Evolutionary conservation across 2,797 vertebrate genomes (phyloP).

Genomic region (Taenioides sp.): DNA sequence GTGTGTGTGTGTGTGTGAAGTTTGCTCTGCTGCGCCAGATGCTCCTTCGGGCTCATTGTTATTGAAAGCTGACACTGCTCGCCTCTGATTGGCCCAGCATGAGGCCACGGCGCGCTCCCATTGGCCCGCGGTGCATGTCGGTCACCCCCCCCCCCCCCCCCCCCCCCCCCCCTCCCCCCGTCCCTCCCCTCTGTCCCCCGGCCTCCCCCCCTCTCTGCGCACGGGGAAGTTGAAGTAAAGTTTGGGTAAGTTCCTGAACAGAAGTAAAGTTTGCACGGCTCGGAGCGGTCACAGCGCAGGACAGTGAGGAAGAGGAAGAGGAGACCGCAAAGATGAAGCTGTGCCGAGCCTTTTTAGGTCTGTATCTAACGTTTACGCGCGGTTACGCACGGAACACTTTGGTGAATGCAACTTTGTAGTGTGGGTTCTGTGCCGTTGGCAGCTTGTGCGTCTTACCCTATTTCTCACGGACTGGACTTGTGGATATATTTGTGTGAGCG

Average conservation of each 20-base stretch:
- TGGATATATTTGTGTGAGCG: too few species aligned
- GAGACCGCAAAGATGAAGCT: slow-evolving; percentile 85
- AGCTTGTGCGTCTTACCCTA: background rate
- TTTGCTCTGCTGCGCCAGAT: slow-evolving; percentile 58
- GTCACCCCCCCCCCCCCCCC: slow-evolving; percentile 30
- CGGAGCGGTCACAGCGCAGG: slow-evolving; percentile 55
- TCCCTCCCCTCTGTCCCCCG: slow-evolving; percentile 14
- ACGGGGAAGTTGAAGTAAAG: slow-evolving; percentile 82
- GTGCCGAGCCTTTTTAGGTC: slow-evolving; percentile 91
- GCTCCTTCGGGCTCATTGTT: slow-evolving; percentile 81
- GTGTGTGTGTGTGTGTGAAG: slow-evolving; percentile 46
- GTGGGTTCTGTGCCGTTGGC: slow-evolving; percentile 11
- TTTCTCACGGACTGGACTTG: background rate
- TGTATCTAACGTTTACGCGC: slow-evolving; percentile 64
- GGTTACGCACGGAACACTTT: background rate
- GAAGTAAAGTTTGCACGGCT: slow-evolving; percentile 73
- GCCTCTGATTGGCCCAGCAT: slow-evolving; percentile 77
- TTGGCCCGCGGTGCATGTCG: slow-evolving; percentile 72
- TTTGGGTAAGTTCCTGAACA: slow-evolving; percentile 78
- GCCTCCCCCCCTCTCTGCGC: slow-evolving; percentile 21
- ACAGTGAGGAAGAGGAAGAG: slow-evolving; percentile 24
- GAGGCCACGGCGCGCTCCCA: slow-evolving; percentile 63
- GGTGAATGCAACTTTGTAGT: slow-evolving; percentile 15
- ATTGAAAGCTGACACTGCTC: slow-evolving; percentile 60
- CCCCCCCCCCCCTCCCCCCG: slow-evolving; percentile 26